Evolutionary conservation across 1,140 invertebrate genomes (phyloP), one percentile per base, ranked within the genome.

Genomic region (Panagrolaimus sp.): DNA sequence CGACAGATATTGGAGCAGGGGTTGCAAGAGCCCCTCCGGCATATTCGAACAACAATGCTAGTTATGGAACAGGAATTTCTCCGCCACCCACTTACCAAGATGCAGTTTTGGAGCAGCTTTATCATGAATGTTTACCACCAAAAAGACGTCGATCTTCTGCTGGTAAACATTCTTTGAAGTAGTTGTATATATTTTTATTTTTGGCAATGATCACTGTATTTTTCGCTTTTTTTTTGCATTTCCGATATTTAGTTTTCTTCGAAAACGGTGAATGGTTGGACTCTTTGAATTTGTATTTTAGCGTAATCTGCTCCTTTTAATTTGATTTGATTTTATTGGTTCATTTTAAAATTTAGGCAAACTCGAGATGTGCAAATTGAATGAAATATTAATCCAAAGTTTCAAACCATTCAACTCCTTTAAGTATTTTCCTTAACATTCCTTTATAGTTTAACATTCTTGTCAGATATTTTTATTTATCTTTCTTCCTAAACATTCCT

Each of bases 31-130:
- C 74, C 1, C 71, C 74, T 8, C 71, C 69, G 24, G 14, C 47
- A 26, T 58, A 69, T 62, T 38, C 44, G 12, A 24, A 38, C 44
- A 58, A 38, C 70, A 58, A 68, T 63, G 32, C 70, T 71, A 47
- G 44, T 69, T 32, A 44, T 58, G 38, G 24, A 21, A 65, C 62
- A 38, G 80, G 80, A 5, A 76, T 68, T n/a, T 82, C 80, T 8
- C 80, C 80, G 28, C 80, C 80, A n/a, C 80, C 80, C 1, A 69
- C 74, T n/a, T 82, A 82, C 45, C 79, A 82, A 72, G 80, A 82
- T 17, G 78, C 77, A 17, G 63, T 83, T 7, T 55, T 83, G 12
- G 81, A 82, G 55, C 65, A 81, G n/a, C 76, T 82, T 46, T 82
- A 81, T 71, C 65, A 68, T n/a, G 81, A 81, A 64, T 83, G 81